phyloP scores from a whole-genome alignment of 2,888 invertebrate species.

The Melanostoma mellinum region DNA sequence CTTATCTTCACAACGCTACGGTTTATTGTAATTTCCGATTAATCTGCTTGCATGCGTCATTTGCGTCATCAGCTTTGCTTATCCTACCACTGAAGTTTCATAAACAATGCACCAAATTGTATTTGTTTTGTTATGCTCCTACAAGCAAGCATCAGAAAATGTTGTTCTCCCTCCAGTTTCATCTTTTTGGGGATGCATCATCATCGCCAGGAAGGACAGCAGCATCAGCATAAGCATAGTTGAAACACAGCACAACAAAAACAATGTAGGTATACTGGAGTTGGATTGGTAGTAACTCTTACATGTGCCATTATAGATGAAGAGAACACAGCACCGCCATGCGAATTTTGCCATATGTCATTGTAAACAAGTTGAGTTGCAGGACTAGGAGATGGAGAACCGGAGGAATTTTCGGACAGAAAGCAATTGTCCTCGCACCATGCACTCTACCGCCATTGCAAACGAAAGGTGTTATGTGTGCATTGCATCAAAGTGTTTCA shows the following conservation, averaged over 20 bases:
- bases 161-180: background rate
- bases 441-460: conserved; percentile 27
- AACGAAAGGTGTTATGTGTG: conserved; percentile 35
- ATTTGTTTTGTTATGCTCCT: conserved; percentile 38
- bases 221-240: conserved; percentile 29
- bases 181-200: conserved; percentile 37
- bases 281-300: conserved; percentile 58
- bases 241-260: background rate
- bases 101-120: conserved; percentile 69
- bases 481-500: conserved; percentile 22
- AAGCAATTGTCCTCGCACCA: conserved; percentile 59
- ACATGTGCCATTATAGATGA: conserved; percentile 68
- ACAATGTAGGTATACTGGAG: conserved; percentile 38
- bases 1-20: conserved; percentile 52
- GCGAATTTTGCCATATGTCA: conserved; percentile 72
- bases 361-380: conserved; percentile 70
- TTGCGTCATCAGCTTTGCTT: conserved; percentile 69
- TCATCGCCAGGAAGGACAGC: conserved; percentile 38
- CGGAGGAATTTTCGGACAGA: conserved; percentile 34
- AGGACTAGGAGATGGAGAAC: conserved; percentile 42
- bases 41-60: conserved; percentile 72
- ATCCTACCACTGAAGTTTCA: conserved; percentile 64
- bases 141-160: background rate
- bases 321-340: conserved; percentile 68
- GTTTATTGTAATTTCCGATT: conserved; percentile 73